A percentile compares a stretch with the other conserved stretches of the same genome.
Evolutionary conservation across 2,113 vertebrate species (phyloP).

Genomic region (Boleophthalmus pectinirostris): DNA sequence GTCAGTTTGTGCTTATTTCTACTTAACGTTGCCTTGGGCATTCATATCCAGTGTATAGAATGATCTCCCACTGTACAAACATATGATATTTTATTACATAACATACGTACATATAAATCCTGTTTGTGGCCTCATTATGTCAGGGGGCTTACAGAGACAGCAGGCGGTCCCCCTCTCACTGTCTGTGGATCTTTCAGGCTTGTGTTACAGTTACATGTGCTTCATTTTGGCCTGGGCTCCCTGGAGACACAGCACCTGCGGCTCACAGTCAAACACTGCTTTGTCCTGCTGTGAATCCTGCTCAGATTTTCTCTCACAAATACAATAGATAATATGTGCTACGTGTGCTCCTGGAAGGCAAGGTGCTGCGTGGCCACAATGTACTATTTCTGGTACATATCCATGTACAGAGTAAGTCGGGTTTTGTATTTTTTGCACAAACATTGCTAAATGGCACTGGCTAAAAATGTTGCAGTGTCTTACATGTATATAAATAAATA

Average conservation of each 20-base stretch:
- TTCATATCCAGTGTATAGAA: background rate
- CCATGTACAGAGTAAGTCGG: no score
- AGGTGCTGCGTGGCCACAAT: background rate
- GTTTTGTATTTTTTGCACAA: no score
- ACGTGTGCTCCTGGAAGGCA: background rate
- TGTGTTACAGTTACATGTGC: constrained; percentile 6
- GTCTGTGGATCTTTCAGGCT: background rate
- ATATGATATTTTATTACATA: background rate
- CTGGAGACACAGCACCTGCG: background rate
- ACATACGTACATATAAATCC: background rate
- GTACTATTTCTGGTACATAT: background rate
- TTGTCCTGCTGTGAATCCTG: background rate
- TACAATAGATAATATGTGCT: background rate
- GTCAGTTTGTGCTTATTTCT: no score
- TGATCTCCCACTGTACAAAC: background rate
- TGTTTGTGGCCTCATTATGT: background rate
- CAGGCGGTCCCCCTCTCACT: background rate
- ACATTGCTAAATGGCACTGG: no score
- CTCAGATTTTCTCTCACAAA: background rate
- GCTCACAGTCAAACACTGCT: background rate
- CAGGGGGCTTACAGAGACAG: background rate
- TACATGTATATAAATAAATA: no score
- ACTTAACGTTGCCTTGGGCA: background rate
- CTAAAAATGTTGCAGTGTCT: no score
- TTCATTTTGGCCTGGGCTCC: background rate